Base-by-base conservation (phyloP, 2,797 vertebrate genomes). In the Bovichtus variegatus region DNA sequence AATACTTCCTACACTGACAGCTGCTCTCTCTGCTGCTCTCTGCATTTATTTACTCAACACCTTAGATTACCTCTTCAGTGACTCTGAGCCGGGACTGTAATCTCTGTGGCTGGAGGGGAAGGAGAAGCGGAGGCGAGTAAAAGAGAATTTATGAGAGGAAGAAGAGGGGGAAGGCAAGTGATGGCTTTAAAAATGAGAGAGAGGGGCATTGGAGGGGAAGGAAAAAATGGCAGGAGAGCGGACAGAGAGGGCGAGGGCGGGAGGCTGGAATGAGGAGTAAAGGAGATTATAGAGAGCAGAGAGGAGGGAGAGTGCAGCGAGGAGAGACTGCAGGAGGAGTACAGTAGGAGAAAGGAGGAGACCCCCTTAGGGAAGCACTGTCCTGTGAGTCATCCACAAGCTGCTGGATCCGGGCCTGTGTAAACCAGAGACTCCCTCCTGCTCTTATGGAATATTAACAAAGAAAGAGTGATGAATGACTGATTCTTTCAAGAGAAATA, bases 341-440 rank as follows among this genome's bases (percentile, higher is more conserved):
- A 79, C 54, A 76, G 74, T 53, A 23, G 55, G 69, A 66, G 43
- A 58, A 50, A 82, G 70, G 77, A 73, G 51, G 57, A 72, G 62
- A 55, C 62, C 61, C 70, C 78, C 74, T 47, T 18, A 19, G 85
- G 81, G 78, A 84, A 80, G 21, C 74, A 74, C 75, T 73, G 57
- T 75, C 71, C 71, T 78, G 65, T 89, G 88, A 91, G 65, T 90
- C 87, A 85, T 86, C 78, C 55, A 58, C 46, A 59, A 83, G 79
- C 83, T 82, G 72, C 89, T 87, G 83, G 83, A 88, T 84, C 25
- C 73, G 53, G 69, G 81, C 62, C 73, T 51, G 63, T 74, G 58
- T 8, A 70, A 76, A 76, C 50, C 53, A 66, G 66, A 81, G 46
- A 60, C 75, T 78, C 64, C 75, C 71, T 85, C 68, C 49, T 43